Conservation (phyloP, 2,888 invertebrate genomes). For the Anagyrus pseudococci region DNA sequence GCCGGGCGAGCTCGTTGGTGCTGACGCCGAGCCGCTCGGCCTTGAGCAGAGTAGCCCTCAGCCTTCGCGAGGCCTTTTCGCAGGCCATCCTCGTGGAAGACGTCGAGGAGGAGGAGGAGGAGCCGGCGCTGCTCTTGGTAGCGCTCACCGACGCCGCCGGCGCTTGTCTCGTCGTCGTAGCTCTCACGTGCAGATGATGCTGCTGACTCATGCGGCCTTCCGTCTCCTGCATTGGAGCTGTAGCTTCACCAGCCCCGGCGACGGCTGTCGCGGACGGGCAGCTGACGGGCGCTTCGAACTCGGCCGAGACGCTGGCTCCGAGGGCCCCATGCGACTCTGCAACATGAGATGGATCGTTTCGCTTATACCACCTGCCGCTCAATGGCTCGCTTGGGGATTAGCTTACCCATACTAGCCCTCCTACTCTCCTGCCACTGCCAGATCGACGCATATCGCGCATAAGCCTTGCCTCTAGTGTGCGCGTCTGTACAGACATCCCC, state of each 20-base stretch:
- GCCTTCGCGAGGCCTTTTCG: constrained; percentile 56
- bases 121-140: constrained; percentile 22
- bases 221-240: constrained; percentile 39
- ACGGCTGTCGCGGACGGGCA: background rate
- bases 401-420: too few species aligned
- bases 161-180: background rate
- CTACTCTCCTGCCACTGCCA: too few species aligned
- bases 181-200: constrained; percentile 12
- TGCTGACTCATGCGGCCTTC: constrained; percentile 46
- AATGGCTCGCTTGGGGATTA: too few species aligned
- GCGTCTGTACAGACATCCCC: too few species aligned
- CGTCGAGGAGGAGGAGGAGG: constrained; percentile 35
- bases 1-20: constrained; percentile 51
- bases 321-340: constrained; percentile 32
- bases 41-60: constrained; percentile 54
- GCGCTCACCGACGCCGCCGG: constrained; percentile 35
- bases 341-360: too few species aligned
- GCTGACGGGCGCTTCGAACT: background rate
- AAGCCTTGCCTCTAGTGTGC: too few species aligned
- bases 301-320: constrained; percentile 5
- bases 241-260: constrained; percentile 1
- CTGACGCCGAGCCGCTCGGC: constrained; percentile 56
- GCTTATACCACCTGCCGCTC: too few species aligned
- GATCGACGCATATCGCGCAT: too few species aligned
- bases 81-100: constrained; percentile 55